Evolutionary conservation across 23 tunicate species (phyloP), one percentile per base, ranked within the genome.

Genomic region (Trididemnum miniatum): DNA sequence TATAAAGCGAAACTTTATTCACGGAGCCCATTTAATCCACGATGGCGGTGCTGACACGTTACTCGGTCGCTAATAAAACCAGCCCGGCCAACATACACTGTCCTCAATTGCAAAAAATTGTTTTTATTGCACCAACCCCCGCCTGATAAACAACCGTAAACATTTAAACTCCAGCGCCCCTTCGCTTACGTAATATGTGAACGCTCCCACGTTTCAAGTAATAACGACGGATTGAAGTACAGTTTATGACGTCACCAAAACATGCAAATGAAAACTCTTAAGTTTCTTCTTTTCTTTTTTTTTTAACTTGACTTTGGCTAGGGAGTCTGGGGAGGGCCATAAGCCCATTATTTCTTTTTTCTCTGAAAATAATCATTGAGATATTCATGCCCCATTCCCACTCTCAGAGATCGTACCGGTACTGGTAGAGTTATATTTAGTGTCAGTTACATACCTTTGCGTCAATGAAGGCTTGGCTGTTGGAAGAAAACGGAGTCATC

Each of bases 391-490:
- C 54, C 54, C 54, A 44, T 44, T 15, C 54, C 54, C 54, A 9
- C 54, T 44, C 54, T 44, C 54, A 44, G 54, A 44, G 54, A 44
- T 44, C 54, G 54, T 44, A 44, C 54, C 54, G 54, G 54, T 44
- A 44, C 54, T 44, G 54, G 54, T 44, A 44, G 54, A 44, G 9
- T 44, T 44, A 44, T 44, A 44, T 44, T 44, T 44, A 44, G 54
- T 44, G 54, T 44, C 15, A 44, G 9, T 44, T 44, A 15, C 54
- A 44, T 44, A 44, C 54, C 54, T 44, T 44, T 44, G 9, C 54
- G 54, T 44, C 54, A 44, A 44, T 44, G 54, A 44, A 44, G 54
- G 54, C 54, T 44, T 44, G 54, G 54, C 54, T 44, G 54, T 44
- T 44, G 54, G 54, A 44, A 15, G 54, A 44, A 44, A 44, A 44